A percentile compares a stretch with the other conserved stretches of the same genome.
phyloP scores from a whole-genome alignment of 2,888 invertebrate species.

The Sepiola atlantica region DNA sequence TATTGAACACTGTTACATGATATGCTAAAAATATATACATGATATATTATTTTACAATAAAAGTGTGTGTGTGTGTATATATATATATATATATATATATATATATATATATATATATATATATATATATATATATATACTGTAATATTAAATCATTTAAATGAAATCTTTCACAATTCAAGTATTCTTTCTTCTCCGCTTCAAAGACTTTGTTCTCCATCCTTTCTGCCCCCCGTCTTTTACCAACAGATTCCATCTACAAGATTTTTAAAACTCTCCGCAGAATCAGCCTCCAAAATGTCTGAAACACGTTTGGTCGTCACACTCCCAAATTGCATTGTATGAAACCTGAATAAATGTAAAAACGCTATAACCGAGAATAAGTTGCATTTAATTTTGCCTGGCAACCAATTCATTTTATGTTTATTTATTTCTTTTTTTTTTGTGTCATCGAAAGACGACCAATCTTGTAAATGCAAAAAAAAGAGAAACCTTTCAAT shows the following conservation, averaged over 20 bases:
- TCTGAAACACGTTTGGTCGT: not conserved
- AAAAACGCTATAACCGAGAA: not conserved
- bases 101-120: not conserved
- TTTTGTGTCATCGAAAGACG: not conserved
- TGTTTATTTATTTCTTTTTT: not conserved
- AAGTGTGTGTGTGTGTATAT: not conserved
- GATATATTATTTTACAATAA: too few species aligned
- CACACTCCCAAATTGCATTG: not conserved
- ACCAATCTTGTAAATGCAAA: slow-evolving; percentile 9
- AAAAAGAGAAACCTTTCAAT: not conserved
- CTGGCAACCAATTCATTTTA: not conserved
- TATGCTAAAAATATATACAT: too few species aligned
- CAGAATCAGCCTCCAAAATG: not conserved
- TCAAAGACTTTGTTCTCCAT: not conserved
- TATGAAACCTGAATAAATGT: not conserved
- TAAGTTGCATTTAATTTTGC: not conserved
- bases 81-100: not conserved
- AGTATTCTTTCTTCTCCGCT: not conserved
- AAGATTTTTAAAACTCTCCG: not conserved
- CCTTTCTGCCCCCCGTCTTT: not conserved
- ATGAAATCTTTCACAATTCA: not conserved
- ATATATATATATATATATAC: not conserved
- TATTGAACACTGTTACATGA: too few species aligned
- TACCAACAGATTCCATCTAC: not conserved
- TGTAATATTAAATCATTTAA: not conserved